Evolutionary conservation across 2,797 vertebrate genomes (phyloP), one percentile per base, ranked within the genome.

Genomic region (Gobionotothen gibberifrons): DNA sequence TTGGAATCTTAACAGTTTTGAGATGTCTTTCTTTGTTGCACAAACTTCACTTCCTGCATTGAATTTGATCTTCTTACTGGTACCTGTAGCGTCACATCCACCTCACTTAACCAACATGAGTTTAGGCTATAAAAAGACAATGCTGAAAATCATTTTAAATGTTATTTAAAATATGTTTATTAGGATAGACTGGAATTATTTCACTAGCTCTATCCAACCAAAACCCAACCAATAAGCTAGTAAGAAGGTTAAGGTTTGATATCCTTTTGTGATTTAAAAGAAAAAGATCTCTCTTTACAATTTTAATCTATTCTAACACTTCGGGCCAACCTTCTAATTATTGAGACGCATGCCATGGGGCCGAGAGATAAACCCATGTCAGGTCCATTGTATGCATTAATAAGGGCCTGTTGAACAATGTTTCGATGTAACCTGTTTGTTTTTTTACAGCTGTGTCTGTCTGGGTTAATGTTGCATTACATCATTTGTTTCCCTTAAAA

Each of bases 41-140:
- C 16, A 59, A 57, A 52, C 14, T 42, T 9, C n/a, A 60, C 56
- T 62, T 66, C 9, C 53, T 70, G 40, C n/a, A 44, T 72, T 56
- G 21, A 12, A 48, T 66, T 57, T 56, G 16, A 61, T 74, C 14
- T 68, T 66, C 10, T 65, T 12, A 55, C 48, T 29, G 3, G 11
- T 64, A 15, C 14, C 26, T 62, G 47, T 19, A 19, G 54, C 40
- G 48, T 46, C 29, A 73, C 68, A 52, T 22, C 49, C 11, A 55
- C 19, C 21, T 68, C 48, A 21, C 13, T 32, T 57, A 32, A 54
- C 46, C 14, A 44, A 8, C 49, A 40, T 55, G 36, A 22, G 32
- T 69, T 22, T 36, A 2, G 21, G 17, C 17, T 11, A 8, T 32
- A 9, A 42, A 61, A 36, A 3, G 6, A 5, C n/a, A 26, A 16